Conservation (phyloP, 2,888 invertebrate genomes). For the Cantharis flavilabris region DNA sequence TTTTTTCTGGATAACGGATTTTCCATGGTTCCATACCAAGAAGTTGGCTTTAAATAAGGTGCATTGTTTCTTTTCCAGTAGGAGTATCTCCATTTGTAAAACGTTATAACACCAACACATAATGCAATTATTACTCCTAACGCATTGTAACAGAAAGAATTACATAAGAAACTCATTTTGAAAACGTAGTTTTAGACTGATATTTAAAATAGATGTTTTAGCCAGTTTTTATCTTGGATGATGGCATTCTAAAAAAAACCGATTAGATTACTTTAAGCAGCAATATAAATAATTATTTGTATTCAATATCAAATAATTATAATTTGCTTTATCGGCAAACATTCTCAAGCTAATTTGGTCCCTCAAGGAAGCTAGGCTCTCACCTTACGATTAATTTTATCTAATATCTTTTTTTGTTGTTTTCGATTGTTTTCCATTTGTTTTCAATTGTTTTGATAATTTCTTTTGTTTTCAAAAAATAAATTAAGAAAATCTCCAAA, state of each 20-base stretch:
- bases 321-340: too few relatives aligned
- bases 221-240: neutral
- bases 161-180: neutral
- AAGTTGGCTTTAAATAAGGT: slow-evolving; percentile 1
- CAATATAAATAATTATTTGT: too few relatives aligned
- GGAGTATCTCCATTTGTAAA: slow-evolving; percentile 21
- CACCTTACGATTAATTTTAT: too few relatives aligned
- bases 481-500: too few relatives aligned
- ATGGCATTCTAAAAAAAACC: neutral
- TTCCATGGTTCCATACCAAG: slow-evolving; percentile 19
- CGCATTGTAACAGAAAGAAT: neutral
- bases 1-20: neutral
- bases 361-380: too few relatives aligned
- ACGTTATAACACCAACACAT: neutral
- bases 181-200: slow-evolving; percentile 36
- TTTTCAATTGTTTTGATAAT: too few relatives aligned
- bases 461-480: too few relatives aligned
- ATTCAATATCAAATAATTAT: too few relatives aligned
- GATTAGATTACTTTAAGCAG: neutral
- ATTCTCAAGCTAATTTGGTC: too few relatives aligned
- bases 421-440: too few relatives aligned
- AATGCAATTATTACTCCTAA: neutral
- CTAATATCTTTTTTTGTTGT: too few relatives aligned
- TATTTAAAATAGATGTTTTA: slow-evolving; percentile 36
- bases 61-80: slow-evolving; percentile 17